Conservation (phyloP, 2,797 vertebrate species). For the Spinibarbus caldwelli region DNA sequence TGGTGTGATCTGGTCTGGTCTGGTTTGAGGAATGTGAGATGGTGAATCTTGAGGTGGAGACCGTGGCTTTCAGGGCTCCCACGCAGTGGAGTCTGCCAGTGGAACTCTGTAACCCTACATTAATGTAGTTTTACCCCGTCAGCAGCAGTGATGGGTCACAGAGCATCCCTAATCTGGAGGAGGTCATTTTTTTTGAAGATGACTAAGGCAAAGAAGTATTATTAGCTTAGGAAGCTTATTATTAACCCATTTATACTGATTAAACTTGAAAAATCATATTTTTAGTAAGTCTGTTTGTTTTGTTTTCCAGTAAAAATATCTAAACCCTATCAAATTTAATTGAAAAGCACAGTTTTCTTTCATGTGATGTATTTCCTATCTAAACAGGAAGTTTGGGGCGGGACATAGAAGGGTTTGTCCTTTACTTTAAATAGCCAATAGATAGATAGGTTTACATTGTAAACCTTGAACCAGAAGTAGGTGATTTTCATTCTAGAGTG, state of each 20-base stretch:
- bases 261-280: not conserved
- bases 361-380: not conserved
- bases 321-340: not conserved
- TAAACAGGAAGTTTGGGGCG: not conserved
- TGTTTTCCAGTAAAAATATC: not conserved
- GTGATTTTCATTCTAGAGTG: not conserved
- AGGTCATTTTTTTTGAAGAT: not conserved
- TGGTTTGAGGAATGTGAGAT: conserved; percentile 55
- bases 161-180: not conserved
- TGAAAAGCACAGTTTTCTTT: not conserved
- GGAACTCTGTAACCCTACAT: conserved; percentile 52
- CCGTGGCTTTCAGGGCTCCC: conserved; percentile 52
- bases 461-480: not conserved
- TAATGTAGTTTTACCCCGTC: not conserved
- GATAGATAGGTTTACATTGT: not conserved
- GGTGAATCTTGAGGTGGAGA: conserved; percentile 60
- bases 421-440: not conserved
- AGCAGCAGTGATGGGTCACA: not conserved
- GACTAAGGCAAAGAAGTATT: not conserved
- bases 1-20: conserved; percentile 63
- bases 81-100: conserved; percentile 34
- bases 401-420: not conserved
- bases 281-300: too few species aligned
- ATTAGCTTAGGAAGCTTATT: not conserved
- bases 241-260: not conserved